Evolutionary conservation across 1,140 invertebrate genomes (phyloP), one percentile per base, ranked within the genome.

Genomic region (Kradibia gibbosae): DNA sequence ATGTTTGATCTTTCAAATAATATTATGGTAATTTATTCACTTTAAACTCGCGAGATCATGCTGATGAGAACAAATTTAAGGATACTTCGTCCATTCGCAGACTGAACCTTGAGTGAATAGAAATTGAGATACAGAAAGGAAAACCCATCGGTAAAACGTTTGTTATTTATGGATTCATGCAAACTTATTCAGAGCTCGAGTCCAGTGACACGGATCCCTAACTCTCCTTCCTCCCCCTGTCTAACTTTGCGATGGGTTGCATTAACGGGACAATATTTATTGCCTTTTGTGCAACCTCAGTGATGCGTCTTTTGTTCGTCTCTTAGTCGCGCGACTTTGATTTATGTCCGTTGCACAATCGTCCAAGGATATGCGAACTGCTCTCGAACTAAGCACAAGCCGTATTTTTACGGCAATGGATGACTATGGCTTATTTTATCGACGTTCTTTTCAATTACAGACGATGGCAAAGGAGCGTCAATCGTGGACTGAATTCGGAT

Each of bases 331-430:
- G 28, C 22, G 78, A 62, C 36, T 72, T 42, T 72, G 48, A 80
- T 80, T 80, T 80, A 80, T 73, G 1, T 25, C 39, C 25, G 65
- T 73, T 80, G 70, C 53, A 53, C 70, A 80, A 80, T 73, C 22
- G 0, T 1, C 3, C 22, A 8, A 65, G 62, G 76, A 48, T 67
- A n/a, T 45, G 28, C 25, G 3, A 17, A 20, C 48, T 50, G 36
- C 13, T 3, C 10, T 4, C 8, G 11, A 4, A 3, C 13, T 22
- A 22, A 50, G 70, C 45, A 50, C 42, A 50, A 22, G 13, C 7
- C 25, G 34, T 13, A 22, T 70, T 70, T 70, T 70, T 70, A 70
- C 34, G 0, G 34, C 34, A 67, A 31, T 39, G 20, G 62, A 67
- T 10, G 28, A 67, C 34, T 39, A 39, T 67, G 34, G 62, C 7